These are phyloP conservation scores for Brachymystax lenok DNA, from an alignment of 2,797 vertebrate genomes.

Conservation along the genomic window DNA sequence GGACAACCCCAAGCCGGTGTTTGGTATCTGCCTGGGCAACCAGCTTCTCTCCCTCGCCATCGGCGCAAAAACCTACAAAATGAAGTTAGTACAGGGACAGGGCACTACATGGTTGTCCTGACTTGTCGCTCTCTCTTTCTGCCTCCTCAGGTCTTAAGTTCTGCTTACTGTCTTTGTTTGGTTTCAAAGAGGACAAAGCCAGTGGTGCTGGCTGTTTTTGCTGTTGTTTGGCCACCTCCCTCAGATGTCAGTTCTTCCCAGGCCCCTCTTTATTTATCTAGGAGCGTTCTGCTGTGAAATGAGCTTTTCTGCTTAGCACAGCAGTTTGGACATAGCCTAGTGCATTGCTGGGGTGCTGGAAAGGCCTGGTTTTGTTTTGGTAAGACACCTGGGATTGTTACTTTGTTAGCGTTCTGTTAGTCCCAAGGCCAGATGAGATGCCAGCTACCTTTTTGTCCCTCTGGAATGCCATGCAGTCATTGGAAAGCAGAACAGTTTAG, in stretches of 20 bases:
- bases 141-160: not conserved
- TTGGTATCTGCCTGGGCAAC: slow-evolving; percentile 95
- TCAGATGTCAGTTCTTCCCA: slow-evolving; percentile 19
- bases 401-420: slow-evolving; percentile 55
- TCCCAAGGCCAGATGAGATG: slow-evolving; percentile 35
- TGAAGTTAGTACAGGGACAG: slow-evolving; percentile 83
- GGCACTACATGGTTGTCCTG: not conserved
- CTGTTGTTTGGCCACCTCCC: not conserved
- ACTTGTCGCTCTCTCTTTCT: not conserved
- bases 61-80: slow-evolving; percentile 91
- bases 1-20: slow-evolving; percentile 84
- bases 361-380: slow-evolving; percentile 51
- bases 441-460: slow-evolving; percentile 18
- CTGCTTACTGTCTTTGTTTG: not conserved
- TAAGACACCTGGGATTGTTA: slow-evolving; percentile 37
- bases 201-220: not conserved
- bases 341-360: slow-evolving; percentile 2
- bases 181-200: not conserved
- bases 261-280: slow-evolving; percentile 16
- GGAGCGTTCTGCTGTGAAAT: slow-evolving; percentile 55
- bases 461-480: slow-evolving; percentile 35
- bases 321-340: slow-evolving; percentile 42
- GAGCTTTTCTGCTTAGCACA: slow-evolving; percentile 54
- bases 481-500: slow-evolving; percentile 5
- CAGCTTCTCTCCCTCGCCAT: slow-evolving; percentile 92